Percentiles rank a stretch among this genome's conserved stretches.
phyloP scores from a whole-genome alignment of 2,888 invertebrate species.

The Bombylius major region DNA sequence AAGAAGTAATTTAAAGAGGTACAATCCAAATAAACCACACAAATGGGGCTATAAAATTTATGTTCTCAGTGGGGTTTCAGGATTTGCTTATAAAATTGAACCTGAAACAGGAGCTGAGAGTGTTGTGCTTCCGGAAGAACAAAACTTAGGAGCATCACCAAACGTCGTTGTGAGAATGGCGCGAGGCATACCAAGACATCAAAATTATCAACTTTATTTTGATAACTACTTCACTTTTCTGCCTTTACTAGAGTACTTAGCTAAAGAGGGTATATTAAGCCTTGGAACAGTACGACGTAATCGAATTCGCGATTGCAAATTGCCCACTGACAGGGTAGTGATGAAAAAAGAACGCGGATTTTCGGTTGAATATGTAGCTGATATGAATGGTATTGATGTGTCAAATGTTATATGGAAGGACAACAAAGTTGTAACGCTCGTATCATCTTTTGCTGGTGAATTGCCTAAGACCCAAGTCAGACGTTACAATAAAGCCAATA shows the following conservation, averaged over 20 bases:
- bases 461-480: conserved; percentile 12
- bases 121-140: conserved; percentile 9
- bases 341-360: conserved; percentile 17
- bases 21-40: conserved; percentile 16
- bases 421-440: conserved; percentile 4
- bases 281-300: conserved; percentile 22
- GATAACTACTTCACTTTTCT: conserved; percentile 15
- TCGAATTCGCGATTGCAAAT: conserved; percentile 20
- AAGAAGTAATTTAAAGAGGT: conserved; percentile 20
- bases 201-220: conserved; percentile 13
- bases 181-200: conserved; percentile 12
- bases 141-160: conserved; percentile 15
- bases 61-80: conserved; percentile 11
- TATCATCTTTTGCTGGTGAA: conserved; percentile 4
- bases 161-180: conserved; percentile 15
- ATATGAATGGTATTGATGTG: conserved; percentile 14
- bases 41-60: conserved; percentile 16
- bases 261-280: conserved; percentile 20
- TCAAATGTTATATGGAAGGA: conserved; percentile 7
- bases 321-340: conserved; percentile 18
- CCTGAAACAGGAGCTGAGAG: conserved; percentile 12
- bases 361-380: conserved; percentile 16
- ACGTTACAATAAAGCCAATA: conserved; percentile 17
- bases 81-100: conserved; percentile 15
- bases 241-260: conserved; percentile 18